Base-by-base conservation (phyloP, 2,113 vertebrate genomes). In the Heterochromis multidens region DNA sequence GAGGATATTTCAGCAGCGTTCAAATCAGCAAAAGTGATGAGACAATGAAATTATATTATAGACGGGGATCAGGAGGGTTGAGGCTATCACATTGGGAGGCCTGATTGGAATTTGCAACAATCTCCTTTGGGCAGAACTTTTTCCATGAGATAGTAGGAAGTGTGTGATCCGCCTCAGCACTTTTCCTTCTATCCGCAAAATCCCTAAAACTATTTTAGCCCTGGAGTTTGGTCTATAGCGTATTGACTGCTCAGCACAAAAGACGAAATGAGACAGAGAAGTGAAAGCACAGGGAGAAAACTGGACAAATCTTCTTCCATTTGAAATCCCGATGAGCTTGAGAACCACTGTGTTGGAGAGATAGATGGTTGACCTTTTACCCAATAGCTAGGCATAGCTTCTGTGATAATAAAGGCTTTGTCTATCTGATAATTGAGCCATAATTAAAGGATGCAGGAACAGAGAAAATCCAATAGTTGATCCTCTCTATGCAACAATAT, bases 31-130 rank as follows among this genome's bases (percentile, higher is more conserved):
- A 79, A 91, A 92, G 63, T 63, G 82, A 93, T 63, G 91, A 93
- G 88, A 90, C n/a, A 37, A 87, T 83, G 86, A 82, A 92, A 91
- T 92, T 83, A 90, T 88, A 87, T 88, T 84, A 88, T 56, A 89
- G 88, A 87, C 25, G 17, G 84, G 82, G 89, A 90, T 89, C 77
- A 40, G 70, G 60, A 65, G 43, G 54, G 86, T 76, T 87, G 79
- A 88, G 54, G 89, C 85, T 87, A 89, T 92, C 89, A 85, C 81
- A 77, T 82, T 27, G 33, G 43, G 79, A 81, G 14, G 87, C 77
- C 88, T 93, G 93, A 94, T 93, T 92, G 91, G 89, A 94, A 91
- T 94, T 94, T 89, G 82, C 81, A 94, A 88, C 89, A 91, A 90
- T 94, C 90, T 92, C 79, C 78, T 89, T 79, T 82, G 52, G 74